Conservation (phyloP, 2,888 invertebrate genomes). For the Acronicta psi region DNA sequence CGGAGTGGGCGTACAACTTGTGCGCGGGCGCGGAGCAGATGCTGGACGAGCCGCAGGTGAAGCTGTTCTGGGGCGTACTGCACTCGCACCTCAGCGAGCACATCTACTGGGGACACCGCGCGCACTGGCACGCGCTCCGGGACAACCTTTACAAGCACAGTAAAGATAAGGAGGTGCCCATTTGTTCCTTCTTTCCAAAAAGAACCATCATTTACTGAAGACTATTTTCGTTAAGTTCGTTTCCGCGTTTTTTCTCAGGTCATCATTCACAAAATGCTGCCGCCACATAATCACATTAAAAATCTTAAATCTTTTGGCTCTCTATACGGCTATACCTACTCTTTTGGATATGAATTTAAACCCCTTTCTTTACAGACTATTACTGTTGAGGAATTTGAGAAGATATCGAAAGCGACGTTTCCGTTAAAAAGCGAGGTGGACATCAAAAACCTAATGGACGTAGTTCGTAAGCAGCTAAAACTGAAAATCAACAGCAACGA, state of each 20-base stretch:
- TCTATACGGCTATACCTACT: too few species aligned
- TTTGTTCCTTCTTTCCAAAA: too few species aligned
- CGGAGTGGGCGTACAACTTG: conserved; percentile 87
- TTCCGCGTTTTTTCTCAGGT: too few species aligned
- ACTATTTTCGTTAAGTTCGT: too few species aligned
- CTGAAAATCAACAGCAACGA: conserved; percentile 76
- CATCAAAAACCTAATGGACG: conserved; percentile 80
- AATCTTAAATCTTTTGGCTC: too few species aligned
- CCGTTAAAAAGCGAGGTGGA: conserved; percentile 86
- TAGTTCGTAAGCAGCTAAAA: conserved; percentile 82
- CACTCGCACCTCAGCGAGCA: conserved; percentile 79
- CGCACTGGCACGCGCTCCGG: conserved; percentile 73
- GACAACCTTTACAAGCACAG: conserved; percentile 68
- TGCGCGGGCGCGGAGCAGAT: conserved; percentile 84
- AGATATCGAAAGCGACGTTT: conserved; percentile 74
- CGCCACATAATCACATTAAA: too few species aligned
- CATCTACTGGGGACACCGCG: conserved; percentile 79
- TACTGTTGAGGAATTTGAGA: conserved; percentile 82
- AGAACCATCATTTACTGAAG: too few species aligned
- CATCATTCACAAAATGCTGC: too few species aligned
- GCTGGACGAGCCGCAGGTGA: conserved; percentile 84
- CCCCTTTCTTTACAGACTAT: conserved; percentile 69
- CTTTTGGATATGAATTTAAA: not conserved
- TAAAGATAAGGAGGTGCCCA: conserved; percentile 70
- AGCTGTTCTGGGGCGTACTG: conserved; percentile 83